Evolutionary conservation across 2,113 vertebrate genomes (phyloP).

Genomic region (Mus pahari): DNA sequence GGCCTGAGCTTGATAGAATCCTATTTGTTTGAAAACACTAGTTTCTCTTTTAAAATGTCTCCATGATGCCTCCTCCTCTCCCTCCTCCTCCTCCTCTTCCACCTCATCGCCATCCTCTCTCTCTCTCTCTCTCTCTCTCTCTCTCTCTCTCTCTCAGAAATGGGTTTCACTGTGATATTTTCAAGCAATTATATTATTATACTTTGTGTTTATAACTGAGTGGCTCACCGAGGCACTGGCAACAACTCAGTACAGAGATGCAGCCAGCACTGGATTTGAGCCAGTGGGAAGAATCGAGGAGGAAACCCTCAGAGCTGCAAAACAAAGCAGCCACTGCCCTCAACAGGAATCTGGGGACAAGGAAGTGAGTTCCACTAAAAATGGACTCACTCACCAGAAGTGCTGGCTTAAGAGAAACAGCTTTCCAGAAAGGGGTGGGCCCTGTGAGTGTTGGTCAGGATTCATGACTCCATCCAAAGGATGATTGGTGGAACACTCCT

Average conservation of each 20-base stretch:
- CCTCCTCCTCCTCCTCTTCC: neutral
- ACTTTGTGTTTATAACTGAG: neutral
- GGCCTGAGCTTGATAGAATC: neutral
- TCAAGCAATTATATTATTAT: neutral
- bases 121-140: neutral
- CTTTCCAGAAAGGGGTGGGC: conserved; percentile 28
- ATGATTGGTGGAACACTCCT: neutral
- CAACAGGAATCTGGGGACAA: neutral
- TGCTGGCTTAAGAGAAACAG: neutral
- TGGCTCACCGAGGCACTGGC: neutral
- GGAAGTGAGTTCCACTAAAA: conserved; percentile 25
- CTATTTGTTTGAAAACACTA: neutral
- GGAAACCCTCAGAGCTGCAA: neutral
- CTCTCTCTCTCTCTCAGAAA: neutral
- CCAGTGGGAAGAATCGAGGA: neutral
- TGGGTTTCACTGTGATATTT: neutral
- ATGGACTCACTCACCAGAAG: neutral
- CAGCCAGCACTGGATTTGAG: neutral
- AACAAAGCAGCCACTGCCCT: neutral
- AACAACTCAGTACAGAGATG: neutral
- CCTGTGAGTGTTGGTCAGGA: neutral
- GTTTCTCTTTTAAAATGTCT: neutral
- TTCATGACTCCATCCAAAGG: neutral
- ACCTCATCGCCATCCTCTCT: too few relatives aligned
- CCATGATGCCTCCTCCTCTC: neutral